phyloP scores from a whole-genome alignment of 2,113 vertebrate species.

The Dipodomys merriami region DNA sequence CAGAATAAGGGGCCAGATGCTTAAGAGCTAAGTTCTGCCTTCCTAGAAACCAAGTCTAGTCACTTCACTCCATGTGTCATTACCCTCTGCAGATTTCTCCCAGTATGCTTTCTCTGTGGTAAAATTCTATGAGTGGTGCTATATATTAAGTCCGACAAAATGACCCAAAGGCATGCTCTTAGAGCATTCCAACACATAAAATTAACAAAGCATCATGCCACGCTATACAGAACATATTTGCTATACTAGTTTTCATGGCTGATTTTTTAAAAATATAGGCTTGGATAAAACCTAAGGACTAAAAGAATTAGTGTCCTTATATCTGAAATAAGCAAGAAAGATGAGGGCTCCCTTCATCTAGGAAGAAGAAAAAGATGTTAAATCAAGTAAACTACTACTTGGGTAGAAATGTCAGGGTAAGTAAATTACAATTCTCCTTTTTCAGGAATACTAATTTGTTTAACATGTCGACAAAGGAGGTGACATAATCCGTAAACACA shows the following conservation, averaged over 20 bases:
- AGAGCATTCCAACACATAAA: background rate
- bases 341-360: background rate
- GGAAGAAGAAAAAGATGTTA: background rate
- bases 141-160: background rate
- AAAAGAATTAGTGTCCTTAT: background rate
- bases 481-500: background rate
- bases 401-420: background rate
- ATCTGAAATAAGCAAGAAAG: background rate
- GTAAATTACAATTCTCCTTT: background rate
- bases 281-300: constrained; percentile 7
- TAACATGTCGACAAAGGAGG: background rate
- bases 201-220: constrained; percentile 11
- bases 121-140: background rate
- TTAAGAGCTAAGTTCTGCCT: background rate
- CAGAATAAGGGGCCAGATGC: background rate
- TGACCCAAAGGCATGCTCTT: background rate
- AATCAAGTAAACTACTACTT: background rate
- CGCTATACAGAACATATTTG: background rate
- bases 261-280: background rate
- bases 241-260: constrained; percentile 20
- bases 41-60: background rate
- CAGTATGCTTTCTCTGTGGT: background rate
- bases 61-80: background rate
- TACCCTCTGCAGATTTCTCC: background rate
- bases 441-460: background rate